These are phyloP conservation scores for Andrena cerasifolii DNA, from an alignment of 1,140 invertebrate genomes.

Conservation along the genomic window DNA sequence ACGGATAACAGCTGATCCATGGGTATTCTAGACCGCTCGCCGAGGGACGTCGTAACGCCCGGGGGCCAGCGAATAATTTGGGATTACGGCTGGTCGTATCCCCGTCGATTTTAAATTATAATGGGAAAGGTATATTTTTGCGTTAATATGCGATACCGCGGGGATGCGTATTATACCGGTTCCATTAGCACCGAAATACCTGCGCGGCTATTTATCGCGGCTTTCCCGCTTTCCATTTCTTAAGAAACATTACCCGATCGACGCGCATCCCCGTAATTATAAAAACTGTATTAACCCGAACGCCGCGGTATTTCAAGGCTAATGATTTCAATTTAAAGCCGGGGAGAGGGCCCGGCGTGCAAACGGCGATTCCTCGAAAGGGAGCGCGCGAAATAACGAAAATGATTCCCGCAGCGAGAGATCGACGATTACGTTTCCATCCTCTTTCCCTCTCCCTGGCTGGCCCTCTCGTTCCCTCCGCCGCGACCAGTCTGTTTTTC, in stretches of 20 bases:
- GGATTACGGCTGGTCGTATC: constrained; percentile 18
- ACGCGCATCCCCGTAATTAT: constrained; percentile 23
- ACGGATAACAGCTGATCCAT: constrained; percentile 22
- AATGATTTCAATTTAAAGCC: constrained; percentile 59
- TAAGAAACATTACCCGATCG: constrained; percentile 7
- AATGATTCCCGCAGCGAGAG: constrained; percentile 65
- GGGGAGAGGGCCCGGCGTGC: constrained; percentile 13
- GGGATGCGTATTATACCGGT: constrained; percentile 26
- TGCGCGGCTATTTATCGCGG: constrained; percentile 8
- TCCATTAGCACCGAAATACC: constrained; percentile 20
- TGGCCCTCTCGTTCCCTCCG: not conserved
- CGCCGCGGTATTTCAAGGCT: constrained; percentile 46
- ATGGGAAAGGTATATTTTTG: constrained; percentile 38
- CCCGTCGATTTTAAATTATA: constrained; percentile 36
- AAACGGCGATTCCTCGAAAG: constrained; percentile 58
- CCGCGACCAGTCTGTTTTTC: constrained; percentile 8
- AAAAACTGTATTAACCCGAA: constrained; percentile 38
- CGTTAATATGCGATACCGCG: constrained; percentile 37
- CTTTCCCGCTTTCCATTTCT: not conserved
- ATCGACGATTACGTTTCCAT: constrained; percentile 62
- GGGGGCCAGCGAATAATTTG: constrained; percentile 29
- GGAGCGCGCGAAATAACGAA: constrained; percentile 63
- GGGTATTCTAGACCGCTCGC: not conserved
- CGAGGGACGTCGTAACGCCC: constrained; percentile 2
- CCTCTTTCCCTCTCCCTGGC: constrained; percentile 3